Evolutionary conservation across 1,140 invertebrate genomes (phyloP), one percentile per base, ranked within the genome.

Genomic region (Drosophila repleta): DNA sequence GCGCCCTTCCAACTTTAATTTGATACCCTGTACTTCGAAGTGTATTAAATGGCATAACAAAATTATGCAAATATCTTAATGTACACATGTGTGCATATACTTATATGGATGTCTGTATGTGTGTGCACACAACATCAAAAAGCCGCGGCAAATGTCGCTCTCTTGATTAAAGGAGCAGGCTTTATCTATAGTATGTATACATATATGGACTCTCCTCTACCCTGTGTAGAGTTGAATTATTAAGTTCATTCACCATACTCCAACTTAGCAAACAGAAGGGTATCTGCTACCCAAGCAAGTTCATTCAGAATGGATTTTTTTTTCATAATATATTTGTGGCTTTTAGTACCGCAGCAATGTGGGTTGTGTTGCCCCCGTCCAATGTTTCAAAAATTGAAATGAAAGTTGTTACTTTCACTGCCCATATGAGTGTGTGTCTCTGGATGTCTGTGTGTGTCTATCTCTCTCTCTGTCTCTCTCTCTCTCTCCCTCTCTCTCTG

Each of bases 381-480:
- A 13, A 26, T 2, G 0, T 6, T 20, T 39, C 26, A 43, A 49
- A 61, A 65, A 68, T 49, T 49, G 39, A 80, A 85, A 87, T 85
- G 81, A 87, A 78, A 75, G 81, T 77, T 85, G 66, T 87, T 81
- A 87, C 74, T 81, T 82, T 87, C 81, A 74, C 70, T 65, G 48
- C 18, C 21, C 41, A 21, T 46, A 24, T 39, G 29, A n/a, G 17
- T 39, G 15, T 56, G 8, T 24, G 7, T 43, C 3, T 15, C 21
- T 49, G 37, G 29, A 10, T 35, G 35, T 18, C 21, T 32, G 57
- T 45, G 37, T 68, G 48, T 46, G 21, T 29, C 26, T 56, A n/a
- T n/a, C n/a, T n/a, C n/a, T n/a, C n/a, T n/a, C n/a, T n/a, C n/a
- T n/a, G n/a, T n/a, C n/a, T n/a, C n/a, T n/a, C n/a, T n/a, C n/a